Evolutionary conservation across 2,113 vertebrate species (phyloP), one percentile per base, ranked within the genome.

Genomic region (Okapia johnstoni): DNA sequence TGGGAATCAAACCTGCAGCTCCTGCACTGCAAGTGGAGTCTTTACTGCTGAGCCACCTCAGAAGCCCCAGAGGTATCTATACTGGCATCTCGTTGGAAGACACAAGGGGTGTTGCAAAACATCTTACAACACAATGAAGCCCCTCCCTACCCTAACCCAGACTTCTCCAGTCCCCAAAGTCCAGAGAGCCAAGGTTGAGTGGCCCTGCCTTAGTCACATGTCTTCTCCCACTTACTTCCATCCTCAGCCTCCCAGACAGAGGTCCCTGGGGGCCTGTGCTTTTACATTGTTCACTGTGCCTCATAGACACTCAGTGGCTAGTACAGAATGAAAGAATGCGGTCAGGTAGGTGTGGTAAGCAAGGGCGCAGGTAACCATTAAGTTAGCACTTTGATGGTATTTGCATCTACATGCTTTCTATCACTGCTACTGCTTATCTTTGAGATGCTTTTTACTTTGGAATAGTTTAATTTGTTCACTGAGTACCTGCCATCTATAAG

Each of bases 71-170:
- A 26, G 79, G 19, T 36, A 5, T 21, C 36, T 73, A 23, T 76
- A 10, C 55, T 40, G 26, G 16, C 61, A n/a, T 63, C 61, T 63
- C 61, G 0, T 16, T 60, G 43, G 58, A 73, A 58, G 88, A 89
- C 12, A 11, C 54, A 40, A 52, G 23, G 19, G 23, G 17, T 46
- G 9, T 30, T 40, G 3, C 9, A 46, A 16, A 94, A 80, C n/a
- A 15, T 6, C 10, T 61, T 36, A 26, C 4, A 17, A 2, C 28
- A 0, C 7, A 13, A 10, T 15, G 5, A 1, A 43, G 50, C 8
- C 60, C 14, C 28, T 19, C 3, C 15, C 26, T 14, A 17, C 26
- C 33, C 70, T 30, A 80, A 14, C 2, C 17, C 16, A 66, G 50
- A 40, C 46, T n/a, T 33, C 17, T 21, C 46, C 61, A 33, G 6